Percentiles rank a stretch among this genome's conserved stretches.
Conservation (phyloP, 1,140 invertebrate species). For the Aphis craccivora region DNA sequence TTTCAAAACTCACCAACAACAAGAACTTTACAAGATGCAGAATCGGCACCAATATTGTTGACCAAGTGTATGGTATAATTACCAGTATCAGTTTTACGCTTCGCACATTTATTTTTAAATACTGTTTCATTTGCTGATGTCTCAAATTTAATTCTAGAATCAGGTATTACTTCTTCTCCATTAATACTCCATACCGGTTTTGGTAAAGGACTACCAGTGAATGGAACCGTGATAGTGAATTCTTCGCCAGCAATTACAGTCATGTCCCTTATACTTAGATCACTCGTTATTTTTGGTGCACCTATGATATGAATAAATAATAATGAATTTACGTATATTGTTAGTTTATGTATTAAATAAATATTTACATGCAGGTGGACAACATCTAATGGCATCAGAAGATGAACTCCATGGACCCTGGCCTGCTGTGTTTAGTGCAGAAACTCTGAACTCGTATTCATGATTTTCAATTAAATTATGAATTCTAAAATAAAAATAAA, state of each 20-base stretch:
- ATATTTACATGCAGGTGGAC: conserved; percentile 77
- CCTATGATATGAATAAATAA: conserved; percentile 61
- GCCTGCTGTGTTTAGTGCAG: conserved; percentile 94
- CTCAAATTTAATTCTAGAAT: conserved; percentile 87
- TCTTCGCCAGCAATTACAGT: conserved; percentile 94
- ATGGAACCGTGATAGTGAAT: conserved; percentile 95
- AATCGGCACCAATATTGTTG: conserved; percentile 88
- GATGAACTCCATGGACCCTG: conserved; percentile 90
- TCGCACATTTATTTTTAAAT: conserved; percentile 87
- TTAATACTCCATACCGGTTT: conserved; percentile 88
- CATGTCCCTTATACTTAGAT: conserved; percentile 91
- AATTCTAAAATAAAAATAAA: conserved; percentile 68
- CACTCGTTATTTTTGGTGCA: conserved; percentile 90
- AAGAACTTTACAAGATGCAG: conserved; percentile 84
- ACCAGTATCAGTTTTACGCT: conserved; percentile 84
- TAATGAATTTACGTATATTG: neutral
- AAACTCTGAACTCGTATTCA: conserved; percentile 96
- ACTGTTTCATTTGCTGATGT: conserved; percentile 82
- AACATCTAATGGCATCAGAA: conserved; percentile 89
- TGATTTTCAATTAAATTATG: conserved; percentile 91
- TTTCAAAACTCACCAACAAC: conserved; percentile 71
- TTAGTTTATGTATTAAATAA: neutral
- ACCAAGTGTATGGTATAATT: conserved; percentile 89
- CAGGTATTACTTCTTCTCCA: conserved; percentile 80
- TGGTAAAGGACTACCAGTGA: conserved; percentile 86